Evolutionary conservation across 2,888 invertebrate genomes (phyloP), one percentile per base, ranked within the genome.

Genomic region (Suillia variegata): DNA sequence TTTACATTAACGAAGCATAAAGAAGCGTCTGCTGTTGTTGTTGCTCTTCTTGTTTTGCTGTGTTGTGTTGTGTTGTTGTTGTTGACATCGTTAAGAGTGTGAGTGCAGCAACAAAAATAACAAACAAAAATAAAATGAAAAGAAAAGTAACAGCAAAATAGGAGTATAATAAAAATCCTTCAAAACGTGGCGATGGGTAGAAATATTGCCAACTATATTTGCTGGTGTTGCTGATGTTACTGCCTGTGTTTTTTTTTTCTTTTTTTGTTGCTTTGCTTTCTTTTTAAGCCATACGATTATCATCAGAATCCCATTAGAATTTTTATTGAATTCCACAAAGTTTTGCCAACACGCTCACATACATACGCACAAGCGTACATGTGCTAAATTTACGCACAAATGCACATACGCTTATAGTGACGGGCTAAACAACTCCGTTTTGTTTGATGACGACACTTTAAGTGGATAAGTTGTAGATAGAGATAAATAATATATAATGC

Each of bases 291-390:
- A 74, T 67, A 68, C 70, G 73, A 74, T 74, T 74, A 74, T 74
- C 74, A 74, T 75, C 73, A 73, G 71, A 74, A 74, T 72, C 66
- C 73, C 75, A 74, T 74, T 74, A 74, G 71, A 74, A 73, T 73
- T 75, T 74, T 74, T 74, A 74, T 73, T 74, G 74, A 74, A 75
- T 75, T 75, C 73, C 69, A 65, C 67, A 71, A 54, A 53, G 49
- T 49, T 31, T 55, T 45, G 38, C 45, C 17, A 45, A 18, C 45
- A 45, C 45, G 31, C n/a, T 38, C 73, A 64, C 73, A 70, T 62
- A 20, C 21, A 53, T 8, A 58, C 34, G 33, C 31, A 48, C 20
- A 45, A 13, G 47, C 15, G 15, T n/a, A 2, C 49, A n/a, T 12
- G 26, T 1, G 26, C 24, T n/a, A n/a, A n/a, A 45, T 2, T 5